Base-by-base conservation (phyloP, 2,888 invertebrate species). In the Phalera bucephala region DNA sequence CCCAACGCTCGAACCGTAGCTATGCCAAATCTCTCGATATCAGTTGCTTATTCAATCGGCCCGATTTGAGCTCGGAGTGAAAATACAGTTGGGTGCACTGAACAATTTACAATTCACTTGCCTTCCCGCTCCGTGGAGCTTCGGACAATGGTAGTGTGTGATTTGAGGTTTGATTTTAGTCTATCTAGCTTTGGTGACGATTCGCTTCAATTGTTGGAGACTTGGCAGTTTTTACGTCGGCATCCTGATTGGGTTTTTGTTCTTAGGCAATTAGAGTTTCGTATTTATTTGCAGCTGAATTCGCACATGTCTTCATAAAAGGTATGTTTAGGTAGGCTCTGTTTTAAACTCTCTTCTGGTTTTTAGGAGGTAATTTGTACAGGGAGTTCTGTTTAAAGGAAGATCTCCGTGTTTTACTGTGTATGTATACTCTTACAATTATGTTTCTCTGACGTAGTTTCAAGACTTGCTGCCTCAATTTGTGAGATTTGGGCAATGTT, bases 11-110 rank as follows among this genome's bases (percentile, higher is more conserved):
- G 45, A 49, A 36, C 52, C 52, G 50, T 35, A 49, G 45, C 50
- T 44, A 55, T 49, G 64, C 64, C 66, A 59, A 61, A 64, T 63
- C 52, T 52, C 50, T 55, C 66, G 54, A 72, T 80, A 81, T 82
- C 80, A 79, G 74, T 81, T 80, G 82, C 80, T 82, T 83, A 82
- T 79, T 80, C 80, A 78, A 81, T 81, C 72, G 73, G 57, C 51
- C 50, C 72, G 73, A 79, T 79, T 79, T 71, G 66, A 73, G 66
- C 53, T 17, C 47, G 54, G 56, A 53, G 53, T 63, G 72, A 80
- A 79, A 76, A 79, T 78, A 72, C 78, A 77, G 75, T 73, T 67
- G 70, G 70, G 58, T 65, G 64, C 70, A 64, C 55, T 62, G 71
- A 65, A 70, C 78, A 70, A 80, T 82, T 80, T 81, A 79, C 81